Base-by-base conservation (phyloP, 2,797 vertebrate species). In the Rhynchotus rufescens region DNA sequence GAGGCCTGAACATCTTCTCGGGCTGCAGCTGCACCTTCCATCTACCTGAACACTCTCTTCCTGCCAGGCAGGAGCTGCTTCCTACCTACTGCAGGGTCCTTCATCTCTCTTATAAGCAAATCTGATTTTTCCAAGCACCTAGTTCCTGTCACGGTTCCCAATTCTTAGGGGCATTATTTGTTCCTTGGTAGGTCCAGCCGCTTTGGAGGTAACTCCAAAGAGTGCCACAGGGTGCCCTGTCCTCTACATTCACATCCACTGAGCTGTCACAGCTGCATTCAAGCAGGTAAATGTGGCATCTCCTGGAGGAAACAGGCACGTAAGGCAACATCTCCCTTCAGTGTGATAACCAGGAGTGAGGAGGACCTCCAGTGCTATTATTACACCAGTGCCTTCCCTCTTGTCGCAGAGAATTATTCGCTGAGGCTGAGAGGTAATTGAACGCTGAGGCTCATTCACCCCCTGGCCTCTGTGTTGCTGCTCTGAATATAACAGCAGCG, bases 371-470 rank as follows among this genome's bases (percentile, higher is more conserved):
- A 15, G 54, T 20, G 26, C 56, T 90, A 84, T 45, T 92, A 78
- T 72, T 74, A 60, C 76, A 47, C 60, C 84, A 71, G 30, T 78
- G 57, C 68, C 56, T 75, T 92, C 47, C 34, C 75, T 84, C 92
- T 75, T 93, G 91, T 96, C 92, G 82, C 68, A 66, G 81, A 84
- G 91, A 96, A 96, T 95, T 96, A 94, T 38, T 32, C 56, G 84
- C 79, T 5, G 45, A 2, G 12, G 54, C 86, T 95, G 94, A 96
- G 92, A 94, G 89, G 86, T 93, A 86, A 91, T 96, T 93, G 93
- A 91, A 89, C 83, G 93, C 86, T 88, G 5, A 0, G 67, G 64
- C 80, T 92, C 73, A 77, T 90, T 95, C 94, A 95, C 96, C 94
- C 91, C 69, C 84, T 92, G 94, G 92, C 95, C 93, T 89, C 80